Evolutionary conservation across 2,113 vertebrate genomes (phyloP).

Genomic region (Raja brachyura): DNA sequence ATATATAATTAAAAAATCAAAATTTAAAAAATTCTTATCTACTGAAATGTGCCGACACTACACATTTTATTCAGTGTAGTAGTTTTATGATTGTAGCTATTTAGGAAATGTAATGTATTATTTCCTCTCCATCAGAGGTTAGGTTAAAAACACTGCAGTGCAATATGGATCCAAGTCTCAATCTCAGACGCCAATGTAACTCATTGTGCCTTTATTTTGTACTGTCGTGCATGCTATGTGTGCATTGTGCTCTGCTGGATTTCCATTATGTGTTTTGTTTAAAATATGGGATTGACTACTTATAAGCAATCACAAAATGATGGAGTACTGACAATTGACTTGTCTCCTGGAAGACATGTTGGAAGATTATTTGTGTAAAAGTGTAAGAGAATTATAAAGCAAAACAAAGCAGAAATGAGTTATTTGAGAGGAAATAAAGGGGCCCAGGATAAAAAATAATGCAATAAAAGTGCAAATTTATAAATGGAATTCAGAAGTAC

Average conservation of each 20-base stretch:
- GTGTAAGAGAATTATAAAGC: background rate
- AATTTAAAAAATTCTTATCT: background rate
- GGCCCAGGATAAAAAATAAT: background rate
- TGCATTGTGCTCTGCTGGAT: background rate
- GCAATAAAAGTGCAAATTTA: no score
- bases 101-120: background rate
- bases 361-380: background rate
- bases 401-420: background rate
- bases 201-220: background rate
- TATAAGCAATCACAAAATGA: background rate
- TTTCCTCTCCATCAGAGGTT: background rate
- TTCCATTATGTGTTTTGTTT: background rate
- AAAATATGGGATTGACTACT: background rate
- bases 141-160: background rate
- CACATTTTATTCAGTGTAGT: background rate
- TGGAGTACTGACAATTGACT: background rate
- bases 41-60: background rate
- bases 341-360: background rate
- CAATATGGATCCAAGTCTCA: background rate
- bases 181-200: background rate
- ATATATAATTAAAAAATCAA: no score
- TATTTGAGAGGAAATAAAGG: background rate
- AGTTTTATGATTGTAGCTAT: background rate
- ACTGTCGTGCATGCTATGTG: background rate
- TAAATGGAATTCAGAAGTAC: background rate